A percentile compares a stretch with the other conserved stretches of the same genome.
These are phyloP conservation scores for Ornithoptera alexandrae DNA, from an alignment of 2,888 invertebrate genomes.

Conservation along the genomic window DNA sequence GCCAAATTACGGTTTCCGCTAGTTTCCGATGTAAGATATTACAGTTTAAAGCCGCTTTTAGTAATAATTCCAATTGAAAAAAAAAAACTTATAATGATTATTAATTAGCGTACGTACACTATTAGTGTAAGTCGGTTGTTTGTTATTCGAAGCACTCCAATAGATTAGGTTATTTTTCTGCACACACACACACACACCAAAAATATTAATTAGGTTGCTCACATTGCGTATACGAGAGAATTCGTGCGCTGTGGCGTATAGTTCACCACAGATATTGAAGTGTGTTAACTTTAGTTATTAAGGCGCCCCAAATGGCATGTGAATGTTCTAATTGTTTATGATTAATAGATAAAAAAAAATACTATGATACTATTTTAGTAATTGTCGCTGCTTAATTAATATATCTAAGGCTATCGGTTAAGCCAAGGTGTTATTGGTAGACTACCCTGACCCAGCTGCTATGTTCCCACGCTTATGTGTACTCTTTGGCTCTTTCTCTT, in stretches of 20 bases:
- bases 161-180: slow-evolving; percentile 13
- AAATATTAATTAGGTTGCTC: slow-evolving; percentile 12
- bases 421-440: neutral
- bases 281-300: neutral
- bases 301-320: neutral
- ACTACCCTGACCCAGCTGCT: neutral
- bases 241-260: slow-evolving; percentile 10
- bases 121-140: slow-evolving; percentile 6
- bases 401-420: neutral
- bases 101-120: slow-evolving; percentile 17
- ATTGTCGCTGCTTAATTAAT: too few species aligned
- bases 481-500: neutral
- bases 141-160: slow-evolving; percentile 6
- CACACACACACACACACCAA: slow-evolving; percentile 9
- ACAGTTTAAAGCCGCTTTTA: too few species aligned
- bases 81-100: neutral
- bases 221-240: slow-evolving; percentile 28
- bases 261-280: slow-evolving; percentile 3
- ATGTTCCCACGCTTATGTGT: neutral
- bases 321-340: neutral
- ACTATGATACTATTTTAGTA: too few species aligned
- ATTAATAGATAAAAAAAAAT: neutral
- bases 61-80: neutral
- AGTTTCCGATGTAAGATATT: neutral
- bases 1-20: neutral